Evolutionary conservation across 2,113 vertebrate genomes (phyloP).

Genomic region (Phaethornis superciliosus): DNA sequence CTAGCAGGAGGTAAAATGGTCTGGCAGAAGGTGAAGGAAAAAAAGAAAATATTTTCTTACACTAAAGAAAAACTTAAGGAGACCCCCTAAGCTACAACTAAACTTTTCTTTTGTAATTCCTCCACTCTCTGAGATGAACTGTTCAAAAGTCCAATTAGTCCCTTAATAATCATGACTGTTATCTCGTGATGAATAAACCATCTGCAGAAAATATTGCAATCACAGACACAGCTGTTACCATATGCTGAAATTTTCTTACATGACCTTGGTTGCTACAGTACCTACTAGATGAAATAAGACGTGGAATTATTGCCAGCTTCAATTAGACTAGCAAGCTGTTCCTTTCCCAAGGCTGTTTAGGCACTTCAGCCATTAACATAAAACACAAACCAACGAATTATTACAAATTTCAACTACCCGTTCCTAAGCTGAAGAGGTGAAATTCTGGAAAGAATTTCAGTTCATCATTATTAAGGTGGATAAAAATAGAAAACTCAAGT

Average conservation of each 20-base stretch:
- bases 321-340: constrained; percentile 74
- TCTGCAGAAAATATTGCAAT: constrained; percentile 52
- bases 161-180: constrained; percentile 60
- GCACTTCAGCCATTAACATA: constrained; percentile 65
- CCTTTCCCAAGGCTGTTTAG: constrained; percentile 71
- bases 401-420: constrained; percentile 70
- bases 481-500: constrained; percentile 67
- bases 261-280: constrained; percentile 75
- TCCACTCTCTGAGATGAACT: constrained; percentile 11
- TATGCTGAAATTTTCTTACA: constrained; percentile 65
- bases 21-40: neutral
- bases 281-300: constrained; percentile 70
- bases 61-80: neutral
- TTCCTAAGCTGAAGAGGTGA: constrained; percentile 72
- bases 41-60: neutral
- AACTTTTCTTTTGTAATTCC: constrained; percentile 18
- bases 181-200: constrained; percentile 59
- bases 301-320: constrained; percentile 71
- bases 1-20: neutral
- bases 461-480: constrained; percentile 51
- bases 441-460: constrained; percentile 77
- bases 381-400: constrained; percentile 67
- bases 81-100: neutral
- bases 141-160: constrained; percentile 42
- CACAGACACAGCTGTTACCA: constrained; percentile 9